Percentiles rank a stretch among this genome's conserved stretches.
Evolutionary conservation across 2,888 invertebrate genomes (phyloP).

Genomic region (Leptinotarsa juncta): DNA sequence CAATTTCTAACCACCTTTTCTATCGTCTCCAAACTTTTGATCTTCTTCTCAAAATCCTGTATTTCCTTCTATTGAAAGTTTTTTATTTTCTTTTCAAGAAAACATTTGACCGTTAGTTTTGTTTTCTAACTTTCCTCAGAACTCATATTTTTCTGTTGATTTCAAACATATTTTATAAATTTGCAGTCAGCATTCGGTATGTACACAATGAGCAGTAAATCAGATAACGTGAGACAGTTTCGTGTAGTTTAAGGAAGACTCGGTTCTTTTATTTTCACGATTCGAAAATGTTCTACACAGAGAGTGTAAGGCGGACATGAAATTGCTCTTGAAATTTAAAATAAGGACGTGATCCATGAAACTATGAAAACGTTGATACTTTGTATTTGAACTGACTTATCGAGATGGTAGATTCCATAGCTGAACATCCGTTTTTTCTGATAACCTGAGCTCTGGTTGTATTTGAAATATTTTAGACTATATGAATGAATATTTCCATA

Average conservation of each 20-base stretch:
- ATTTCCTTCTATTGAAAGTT: no score
- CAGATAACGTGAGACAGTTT: not conserved
- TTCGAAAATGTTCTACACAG: not conserved
- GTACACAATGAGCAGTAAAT: not conserved
- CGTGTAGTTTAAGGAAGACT: not conserved
- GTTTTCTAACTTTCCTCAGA: no score
- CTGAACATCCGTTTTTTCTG: not conserved
- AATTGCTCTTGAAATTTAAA: not conserved
- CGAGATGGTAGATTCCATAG: not conserved
- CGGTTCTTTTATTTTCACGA: not conserved
- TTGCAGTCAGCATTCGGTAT: accelerated
- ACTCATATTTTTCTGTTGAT: no score
- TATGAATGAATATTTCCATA: no score
- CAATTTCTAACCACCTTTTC: no score
- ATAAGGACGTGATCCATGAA: not conserved
- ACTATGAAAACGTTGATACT: not conserved
- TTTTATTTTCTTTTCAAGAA: no score
- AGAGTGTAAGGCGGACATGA: not conserved
- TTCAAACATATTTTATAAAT: no score
- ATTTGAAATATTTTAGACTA: no score
- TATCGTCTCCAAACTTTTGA: no score
- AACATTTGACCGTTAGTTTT: no score
- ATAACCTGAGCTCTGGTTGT: no score
- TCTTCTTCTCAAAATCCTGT: no score
- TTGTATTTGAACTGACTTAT: not conserved